Base-by-base conservation (phyloP, 1,140 invertebrate genomes). In the Musca vetustissima region DNA sequence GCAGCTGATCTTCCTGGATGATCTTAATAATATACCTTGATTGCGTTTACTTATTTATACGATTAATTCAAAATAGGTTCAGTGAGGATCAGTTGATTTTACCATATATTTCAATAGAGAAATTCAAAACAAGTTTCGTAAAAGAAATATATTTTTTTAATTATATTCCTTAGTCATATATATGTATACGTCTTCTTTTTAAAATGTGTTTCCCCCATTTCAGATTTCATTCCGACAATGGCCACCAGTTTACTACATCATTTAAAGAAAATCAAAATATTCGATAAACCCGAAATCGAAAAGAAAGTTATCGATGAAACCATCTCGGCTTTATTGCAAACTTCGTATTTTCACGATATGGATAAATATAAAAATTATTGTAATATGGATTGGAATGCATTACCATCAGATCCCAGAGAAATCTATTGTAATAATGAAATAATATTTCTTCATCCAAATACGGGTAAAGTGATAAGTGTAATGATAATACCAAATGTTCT, bases 381-480 rank as follows among this genome's bases (percentile, higher is more conserved):
- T 3, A 75, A 79, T 24, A 75, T 80, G 76, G 78, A 81, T 70
- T 81, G 79, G 79, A 79, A 80, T 49, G 59, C 68, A 3, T n/a
- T 81, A 50, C 74, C 79, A 1, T 76, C 73, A 21, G 76, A 80
- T 70, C 78, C 79, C 0, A 66, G 59, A 0, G 79, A 81, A 32
- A 48, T 81, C 0, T 78, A 76, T 36, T 76, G 73, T 25, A 76
- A 79, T 25, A 76, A 74, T 15, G 79, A 81, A 69, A 74, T 78
- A 14, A 78, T 81, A 4, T 75, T 74, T 43, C 64, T 81, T 14
- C 69, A 76, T 19, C 79, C 79, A 3, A 80, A 80, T 59, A 75
- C 75, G 0, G 76, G 77, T 1, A 75, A 77, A 48, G 76, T 70
- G 47, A 70, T 81, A 6, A 73, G 76, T 50, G 74, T 81, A 11